Base-by-base conservation (phyloP, 2,797 vertebrate genomes). In the Meda fulgida region DNA sequence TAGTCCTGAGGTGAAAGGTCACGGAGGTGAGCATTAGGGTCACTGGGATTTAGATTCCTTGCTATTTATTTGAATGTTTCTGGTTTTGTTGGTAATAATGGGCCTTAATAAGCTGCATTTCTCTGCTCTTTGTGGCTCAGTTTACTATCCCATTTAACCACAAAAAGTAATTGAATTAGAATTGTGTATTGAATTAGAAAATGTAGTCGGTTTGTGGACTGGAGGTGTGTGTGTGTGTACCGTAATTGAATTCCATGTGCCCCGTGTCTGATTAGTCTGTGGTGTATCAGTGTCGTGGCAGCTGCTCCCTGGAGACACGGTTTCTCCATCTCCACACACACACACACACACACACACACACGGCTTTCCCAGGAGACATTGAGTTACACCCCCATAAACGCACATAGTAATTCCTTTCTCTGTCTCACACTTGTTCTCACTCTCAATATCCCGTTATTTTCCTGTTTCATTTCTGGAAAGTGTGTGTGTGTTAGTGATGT, bases 221-320 rank as follows among this genome's bases (percentile, higher is more conserved):
- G 6, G 73, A 21, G 73, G 26, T 76, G 36, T 60, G 73, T 79
- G 69, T 75, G 53, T 63, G 63, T 40, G 63, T 71, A 7, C 16
- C 31, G 63, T 84, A 85, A 85, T 85, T 85, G 80, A 87, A 87
- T 85, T 85, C 66, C 78, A 80, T 1, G 6, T 82, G 83, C 58
- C 51, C 26, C 87, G 73, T 66, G 63, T 86, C 88, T 89, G 86
- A 90, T 90, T 90, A 89, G 86, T 86, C 85, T 89, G 89, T 82
- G 89, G 60, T 87, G 73, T 84, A 87, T 87, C 86, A 85, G 83
- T 85, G 83, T 82, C 21, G 51, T 85, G 85, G 83, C 88, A 89
- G 88, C 75, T 76, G 67, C 73, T 85, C 89, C 86, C 88, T 80
- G 53, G 83, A 86, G 89, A 87, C 73, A 46, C 2, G 46, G 13